Conservation (phyloP, 2,113 vertebrate species). For the Pyxicephalus adspersus region DNA sequence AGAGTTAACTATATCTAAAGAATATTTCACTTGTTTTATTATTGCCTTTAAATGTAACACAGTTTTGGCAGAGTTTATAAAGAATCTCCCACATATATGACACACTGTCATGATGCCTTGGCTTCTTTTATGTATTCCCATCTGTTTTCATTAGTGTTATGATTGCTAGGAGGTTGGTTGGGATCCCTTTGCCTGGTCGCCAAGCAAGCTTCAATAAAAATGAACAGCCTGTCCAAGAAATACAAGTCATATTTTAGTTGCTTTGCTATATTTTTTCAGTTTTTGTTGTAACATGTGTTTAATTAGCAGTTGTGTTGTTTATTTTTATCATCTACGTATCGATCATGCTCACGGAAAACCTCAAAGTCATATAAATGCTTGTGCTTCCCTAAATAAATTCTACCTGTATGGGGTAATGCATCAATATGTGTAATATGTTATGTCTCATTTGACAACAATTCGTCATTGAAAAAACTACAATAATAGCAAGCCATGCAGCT, state of each 20-base stretch:
- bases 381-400: no score
- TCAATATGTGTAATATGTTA: no score
- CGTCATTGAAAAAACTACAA: no score
- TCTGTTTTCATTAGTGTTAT: slow-evolving; percentile 41
- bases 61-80: slow-evolving; percentile 6
- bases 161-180: slow-evolving; percentile 31
- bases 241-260: slow-evolving; percentile 14
- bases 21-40: no score
- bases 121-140: slow-evolving; percentile 24
- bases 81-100: slow-evolving; percentile 34
- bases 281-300: slow-evolving; percentile 1
- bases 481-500: no score
- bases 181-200: background rate
- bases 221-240: slow-evolving; percentile 27
- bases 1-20: no score
- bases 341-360: no score
- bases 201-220: slow-evolving; percentile 2
- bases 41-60: background rate
- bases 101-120: slow-evolving; percentile 21
- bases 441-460: no score
- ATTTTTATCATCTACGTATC: background rate
- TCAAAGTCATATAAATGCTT: no score
- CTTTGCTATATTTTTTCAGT: slow-evolving; percentile 1
- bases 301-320: background rate
- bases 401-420: no score